Evolutionary conservation across 2,888 invertebrate genomes (phyloP).

Genomic region (Agrotis puta): DNA sequence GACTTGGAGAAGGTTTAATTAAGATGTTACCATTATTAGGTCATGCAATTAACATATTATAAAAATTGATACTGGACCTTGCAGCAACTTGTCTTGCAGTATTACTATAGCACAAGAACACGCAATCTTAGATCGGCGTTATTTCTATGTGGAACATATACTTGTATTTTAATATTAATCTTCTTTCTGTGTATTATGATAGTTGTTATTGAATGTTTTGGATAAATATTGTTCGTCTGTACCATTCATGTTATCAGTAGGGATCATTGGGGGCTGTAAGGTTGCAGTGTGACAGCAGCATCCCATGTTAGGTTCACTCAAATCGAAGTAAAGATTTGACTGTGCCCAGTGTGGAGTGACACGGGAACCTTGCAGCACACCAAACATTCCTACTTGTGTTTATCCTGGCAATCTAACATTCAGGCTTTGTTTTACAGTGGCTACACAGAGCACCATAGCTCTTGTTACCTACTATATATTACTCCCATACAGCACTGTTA

Average conservation of each 20-base stretch:
- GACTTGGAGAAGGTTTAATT: constrained; percentile 81
- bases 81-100: constrained; percentile 67
- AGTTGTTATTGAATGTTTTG: constrained; percentile 74
- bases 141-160: constrained; percentile 64
- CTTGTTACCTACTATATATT: constrained; percentile 80
- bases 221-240: constrained; percentile 70
- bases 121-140: constrained; percentile 69
- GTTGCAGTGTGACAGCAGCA: constrained; percentile 82
- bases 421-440: constrained; percentile 81
- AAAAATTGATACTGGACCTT: constrained; percentile 65
- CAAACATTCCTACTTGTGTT: constrained; percentile 76
- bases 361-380: constrained; percentile 71
- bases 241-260: constrained; percentile 67
- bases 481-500: constrained; percentile 89
- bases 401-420: constrained; percentile 82
- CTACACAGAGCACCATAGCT: constrained; percentile 81
- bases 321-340: constrained; percentile 86
- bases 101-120: constrained; percentile 75
- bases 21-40: constrained; percentile 81
- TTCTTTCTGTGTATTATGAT: constrained; percentile 69
- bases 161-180: constrained; percentile 67
- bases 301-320: constrained; percentile 85
- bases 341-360: constrained; percentile 84
- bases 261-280: constrained; percentile 78
- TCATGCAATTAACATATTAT: constrained; percentile 64